Evolutionary conservation across 2,888 invertebrate genomes (phyloP).

Genomic region (Heteropelma amictum): DNA sequence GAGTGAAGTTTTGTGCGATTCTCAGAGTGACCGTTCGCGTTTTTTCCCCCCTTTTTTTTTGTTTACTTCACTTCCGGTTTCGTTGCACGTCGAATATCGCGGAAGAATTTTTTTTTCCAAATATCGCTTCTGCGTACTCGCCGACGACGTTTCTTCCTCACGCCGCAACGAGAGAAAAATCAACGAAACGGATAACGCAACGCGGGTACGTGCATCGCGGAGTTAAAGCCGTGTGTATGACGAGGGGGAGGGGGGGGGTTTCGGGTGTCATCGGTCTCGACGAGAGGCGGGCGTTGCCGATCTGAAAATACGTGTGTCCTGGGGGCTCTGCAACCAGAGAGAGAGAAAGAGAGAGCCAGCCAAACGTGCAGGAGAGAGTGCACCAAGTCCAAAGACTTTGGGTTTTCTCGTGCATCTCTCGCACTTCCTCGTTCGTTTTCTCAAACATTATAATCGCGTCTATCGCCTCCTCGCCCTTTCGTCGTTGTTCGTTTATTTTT

Average conservation of each 20-base stretch:
- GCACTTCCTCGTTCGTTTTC: constrained; percentile 3
- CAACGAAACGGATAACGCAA: no score
- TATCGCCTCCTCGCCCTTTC: not conserved
- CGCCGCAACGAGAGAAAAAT: no score
- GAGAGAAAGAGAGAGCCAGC: constrained; percentile 1
- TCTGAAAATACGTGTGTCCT: constrained; percentile 57
- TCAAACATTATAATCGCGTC: not conserved
- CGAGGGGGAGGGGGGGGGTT: constrained; percentile 1
- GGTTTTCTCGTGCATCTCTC: not conserved
- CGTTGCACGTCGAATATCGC: no score
- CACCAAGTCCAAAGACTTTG: not conserved
- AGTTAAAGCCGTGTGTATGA: constrained; percentile 20
- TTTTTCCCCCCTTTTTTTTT: not conserved
- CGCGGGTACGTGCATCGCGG: constrained; percentile 26
- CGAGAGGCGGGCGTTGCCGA: constrained; percentile 55
- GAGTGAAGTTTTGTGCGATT: not conserved
- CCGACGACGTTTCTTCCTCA: no score
- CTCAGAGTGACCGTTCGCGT: not conserved
- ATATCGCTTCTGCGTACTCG: no score
- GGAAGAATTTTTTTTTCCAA: no score
- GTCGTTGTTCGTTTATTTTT: not conserved
- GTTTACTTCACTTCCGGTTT: no score
- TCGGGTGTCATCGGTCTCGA: constrained; percentile 53
- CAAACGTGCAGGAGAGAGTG: constrained; percentile 20
- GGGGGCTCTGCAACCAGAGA: constrained; percentile 15